Percentiles rank a stretch among this genome's conserved stretches.
Evolutionary conservation across 2,113 vertebrate species (phyloP).

Genomic region (Platysternon megacephalum): DNA sequence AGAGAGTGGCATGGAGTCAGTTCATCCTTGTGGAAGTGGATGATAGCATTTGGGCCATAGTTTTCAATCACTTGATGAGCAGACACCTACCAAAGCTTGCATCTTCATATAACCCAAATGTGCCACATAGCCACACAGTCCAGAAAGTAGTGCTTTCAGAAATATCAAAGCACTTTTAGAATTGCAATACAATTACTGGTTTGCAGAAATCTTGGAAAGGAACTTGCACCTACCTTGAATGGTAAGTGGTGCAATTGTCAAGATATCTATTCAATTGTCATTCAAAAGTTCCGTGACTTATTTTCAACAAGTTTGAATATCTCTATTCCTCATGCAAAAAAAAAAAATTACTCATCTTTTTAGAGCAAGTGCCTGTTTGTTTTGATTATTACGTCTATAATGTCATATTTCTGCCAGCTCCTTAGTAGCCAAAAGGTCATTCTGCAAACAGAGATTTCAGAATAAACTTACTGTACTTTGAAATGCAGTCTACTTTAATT

Average conservation of each 20-base stretch:
- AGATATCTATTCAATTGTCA: not conserved
- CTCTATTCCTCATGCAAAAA: not conserved
- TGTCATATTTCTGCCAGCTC: not conserved
- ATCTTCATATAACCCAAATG: not conserved
- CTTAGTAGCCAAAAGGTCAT: constrained; percentile 11
- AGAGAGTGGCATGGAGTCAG: fast-evolving
- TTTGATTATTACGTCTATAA: not conserved
- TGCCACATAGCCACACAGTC: not conserved
- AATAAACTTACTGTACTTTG: constrained; percentile 32
- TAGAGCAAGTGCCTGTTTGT: not conserved
- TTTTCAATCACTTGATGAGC: not conserved
- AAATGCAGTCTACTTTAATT: constrained; percentile 22
- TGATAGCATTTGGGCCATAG: not conserved
- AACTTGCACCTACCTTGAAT: not conserved
- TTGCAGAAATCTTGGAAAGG: not conserved
- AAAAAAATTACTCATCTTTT: not conserved
- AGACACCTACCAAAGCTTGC: not conserved
- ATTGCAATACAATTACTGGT: not conserved
- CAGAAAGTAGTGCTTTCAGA: not conserved
- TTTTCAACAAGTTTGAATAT: constrained; percentile 14
- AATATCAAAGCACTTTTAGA: not conserved
- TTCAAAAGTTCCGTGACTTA: not conserved
- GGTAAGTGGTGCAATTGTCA: not conserved
- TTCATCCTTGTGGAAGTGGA: not conserved
- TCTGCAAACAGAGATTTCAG: not conserved